Conservation (phyloP, 2,113 vertebrate species). For the Gnathonemus longibarbis region DNA sequence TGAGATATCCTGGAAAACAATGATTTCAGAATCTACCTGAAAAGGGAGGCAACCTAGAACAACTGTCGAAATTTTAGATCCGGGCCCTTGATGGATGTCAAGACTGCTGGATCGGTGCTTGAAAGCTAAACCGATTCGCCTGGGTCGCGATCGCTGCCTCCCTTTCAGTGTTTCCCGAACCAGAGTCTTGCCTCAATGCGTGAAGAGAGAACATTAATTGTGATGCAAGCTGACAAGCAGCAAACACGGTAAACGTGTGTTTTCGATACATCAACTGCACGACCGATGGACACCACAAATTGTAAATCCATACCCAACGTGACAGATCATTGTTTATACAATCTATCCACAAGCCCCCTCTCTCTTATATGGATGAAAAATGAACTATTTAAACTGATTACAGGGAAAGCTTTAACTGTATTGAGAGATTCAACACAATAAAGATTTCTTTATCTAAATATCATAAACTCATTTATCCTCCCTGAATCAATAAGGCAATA, state of each 20-base stretch:
- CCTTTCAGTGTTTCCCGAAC: slow-evolving; percentile 27
- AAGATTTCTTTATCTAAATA: slow-evolving; percentile 85
- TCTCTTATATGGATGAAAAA: slow-evolving; percentile 75
- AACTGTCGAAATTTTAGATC: slow-evolving; percentile 28
- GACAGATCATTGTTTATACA: slow-evolving; percentile 73
- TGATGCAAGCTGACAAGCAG: slow-evolving; percentile 19
- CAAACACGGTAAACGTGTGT: slow-evolving; percentile 19
- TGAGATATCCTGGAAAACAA: not conserved
- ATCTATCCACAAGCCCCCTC: slow-evolving; percentile 68
- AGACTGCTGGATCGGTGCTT: not conserved
- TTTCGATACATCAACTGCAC: slow-evolving; percentile 37
- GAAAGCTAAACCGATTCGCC: not conserved
- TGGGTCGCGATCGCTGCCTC: slow-evolving; percentile 27
- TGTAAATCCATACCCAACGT: slow-evolving; percentile 74
- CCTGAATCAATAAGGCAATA: slow-evolving; percentile 75
- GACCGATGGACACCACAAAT: slow-evolving; percentile 58
- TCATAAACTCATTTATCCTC: slow-evolving; percentile 79
- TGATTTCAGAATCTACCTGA: not conserved
- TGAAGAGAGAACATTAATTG: slow-evolving; percentile 26
- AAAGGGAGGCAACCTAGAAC: slow-evolving; percentile 32
- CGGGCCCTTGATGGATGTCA: slow-evolving; percentile 23
- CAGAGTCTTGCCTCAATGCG: slow-evolving; percentile 19
- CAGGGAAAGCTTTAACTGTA: slow-evolving; percentile 56
- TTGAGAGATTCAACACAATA: slow-evolving; percentile 72
- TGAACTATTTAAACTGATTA: slow-evolving; percentile 80